Conservation (phyloP, 2,113 vertebrate species). For the Oplegnathus fasciatus region DNA sequence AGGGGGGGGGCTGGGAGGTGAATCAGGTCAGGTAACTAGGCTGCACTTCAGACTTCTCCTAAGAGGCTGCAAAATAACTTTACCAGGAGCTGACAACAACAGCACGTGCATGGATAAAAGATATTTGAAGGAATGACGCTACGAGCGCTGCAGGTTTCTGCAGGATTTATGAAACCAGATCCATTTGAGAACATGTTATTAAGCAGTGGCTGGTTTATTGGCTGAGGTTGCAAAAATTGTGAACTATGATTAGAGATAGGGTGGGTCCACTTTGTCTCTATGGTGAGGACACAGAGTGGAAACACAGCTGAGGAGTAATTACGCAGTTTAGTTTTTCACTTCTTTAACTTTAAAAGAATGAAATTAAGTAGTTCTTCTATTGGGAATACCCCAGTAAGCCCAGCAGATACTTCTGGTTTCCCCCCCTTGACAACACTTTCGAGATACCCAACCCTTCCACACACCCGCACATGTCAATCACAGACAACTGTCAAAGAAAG, state of each 20-base stretch:
- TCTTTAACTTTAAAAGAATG: slow-evolving; percentile 5
- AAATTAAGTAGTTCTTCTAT: background rate
- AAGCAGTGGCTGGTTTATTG: background rate
- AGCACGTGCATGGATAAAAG: background rate
- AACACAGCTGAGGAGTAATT: background rate
- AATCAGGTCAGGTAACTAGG: slow-evolving; percentile 9
- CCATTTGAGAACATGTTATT: background rate
- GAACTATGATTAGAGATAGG: slow-evolving; percentile 36
- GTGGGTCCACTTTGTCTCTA: slow-evolving; percentile 42
- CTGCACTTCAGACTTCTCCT: background rate
- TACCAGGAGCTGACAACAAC: background rate
- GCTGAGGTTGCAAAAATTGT: slow-evolving; percentile 13
- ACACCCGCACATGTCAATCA: slow-evolving; percentile 68
- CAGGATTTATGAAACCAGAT: slow-evolving; percentile 24
- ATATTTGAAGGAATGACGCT: background rate
- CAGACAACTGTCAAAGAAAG: slow-evolving; percentile 33
- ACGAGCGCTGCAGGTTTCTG: background rate
- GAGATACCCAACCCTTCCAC: slow-evolving; percentile 20
- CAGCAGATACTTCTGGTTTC: background rate
- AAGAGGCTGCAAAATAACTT: background rate
- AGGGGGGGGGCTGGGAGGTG: background rate
- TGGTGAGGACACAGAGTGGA: slow-evolving; percentile 28
- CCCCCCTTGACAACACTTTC: background rate
- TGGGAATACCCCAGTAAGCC: background rate
- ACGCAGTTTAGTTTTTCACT: slow-evolving; percentile 18